Evolutionary conservation across 2,888 invertebrate genomes (phyloP).

Genomic region (Rutpela maculata): DNA sequence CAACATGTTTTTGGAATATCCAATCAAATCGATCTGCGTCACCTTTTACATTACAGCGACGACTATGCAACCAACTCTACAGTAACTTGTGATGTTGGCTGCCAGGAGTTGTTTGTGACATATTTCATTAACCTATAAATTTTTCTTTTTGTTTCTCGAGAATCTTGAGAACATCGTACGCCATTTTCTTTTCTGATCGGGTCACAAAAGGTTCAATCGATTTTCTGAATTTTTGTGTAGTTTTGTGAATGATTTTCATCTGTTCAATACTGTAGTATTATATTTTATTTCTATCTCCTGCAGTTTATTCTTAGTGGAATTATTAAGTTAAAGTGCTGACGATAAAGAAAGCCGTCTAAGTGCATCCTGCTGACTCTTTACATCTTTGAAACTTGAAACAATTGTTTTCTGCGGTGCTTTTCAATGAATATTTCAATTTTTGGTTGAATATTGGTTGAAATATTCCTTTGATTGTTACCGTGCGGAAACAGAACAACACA

Average conservation of each 20-base stretch:
- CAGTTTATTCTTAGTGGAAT: background rate
- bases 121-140: background rate
- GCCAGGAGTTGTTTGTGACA: background rate
- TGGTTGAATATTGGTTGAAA: slow-evolving; percentile 65
- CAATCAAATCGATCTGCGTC: no score
- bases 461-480: slow-evolving; percentile 68
- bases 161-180: background rate
- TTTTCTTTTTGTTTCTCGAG: background rate
- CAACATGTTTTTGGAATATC: no score
- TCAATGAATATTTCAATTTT: slow-evolving; percentile 69
- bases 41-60: no score
- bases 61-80: background rate
- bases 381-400: slow-evolving; percentile 9
- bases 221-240: slow-evolving; percentile 4
- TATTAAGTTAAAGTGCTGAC: background rate
- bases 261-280: background rate
- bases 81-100: background rate
- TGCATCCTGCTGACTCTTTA: slow-evolving; percentile 1
- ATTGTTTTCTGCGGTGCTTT: slow-evolving; percentile 66
- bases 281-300: background rate
- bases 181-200: background rate
- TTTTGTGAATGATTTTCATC: background rate
- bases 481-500: slow-evolving; percentile 60
- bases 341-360: background rate
- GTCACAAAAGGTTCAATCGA: background rate